phyloP scores from a whole-genome alignment of 1,140 invertebrate species.

The Macrobrachium nipponense region DNA sequence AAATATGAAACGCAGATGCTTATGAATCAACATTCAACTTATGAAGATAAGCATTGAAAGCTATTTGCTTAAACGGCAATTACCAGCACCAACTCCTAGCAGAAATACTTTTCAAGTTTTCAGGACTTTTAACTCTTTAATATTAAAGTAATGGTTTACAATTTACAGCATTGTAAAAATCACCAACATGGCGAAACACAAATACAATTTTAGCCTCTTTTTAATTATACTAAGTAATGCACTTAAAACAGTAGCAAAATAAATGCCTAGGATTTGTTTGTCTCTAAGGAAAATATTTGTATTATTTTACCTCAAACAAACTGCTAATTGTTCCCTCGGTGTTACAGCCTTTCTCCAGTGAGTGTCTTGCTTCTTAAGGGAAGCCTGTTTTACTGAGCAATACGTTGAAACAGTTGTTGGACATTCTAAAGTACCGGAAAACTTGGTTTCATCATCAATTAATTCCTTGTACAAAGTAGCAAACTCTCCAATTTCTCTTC shows the following conservation, averaged over 20 bases:
- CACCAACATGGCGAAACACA: constrained; percentile 18
- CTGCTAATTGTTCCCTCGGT: constrained; percentile 13
- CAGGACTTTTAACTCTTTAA: constrained; percentile 3
- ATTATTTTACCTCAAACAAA: constrained; percentile 13
- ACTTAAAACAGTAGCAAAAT: constrained; percentile 20
- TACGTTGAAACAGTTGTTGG: constrained; percentile 21
- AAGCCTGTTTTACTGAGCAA: constrained; percentile 31
- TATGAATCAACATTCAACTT: neutral
- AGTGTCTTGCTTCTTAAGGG: neutral
- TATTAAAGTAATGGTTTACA: neutral
- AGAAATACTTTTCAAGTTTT: constrained; percentile 23
- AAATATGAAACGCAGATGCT: constrained; percentile 35
- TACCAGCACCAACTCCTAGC: constrained; percentile 31
- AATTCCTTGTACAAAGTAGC: constrained; percentile 4
- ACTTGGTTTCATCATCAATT: neutral
- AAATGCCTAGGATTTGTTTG: neutral
- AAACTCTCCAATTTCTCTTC: neutral
- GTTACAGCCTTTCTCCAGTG: constrained; percentile 23
- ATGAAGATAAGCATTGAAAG: constrained; percentile 17
- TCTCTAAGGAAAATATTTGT: neutral
- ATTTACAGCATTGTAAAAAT: neutral
- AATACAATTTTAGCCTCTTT: neutral
- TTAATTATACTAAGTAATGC: neutral
- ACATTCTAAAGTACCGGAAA: neutral
- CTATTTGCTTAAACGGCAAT: constrained; percentile 10